Evolutionary conservation across 2,797 vertebrate species (phyloP).

Genomic region (Zalophus californianus): DNA sequence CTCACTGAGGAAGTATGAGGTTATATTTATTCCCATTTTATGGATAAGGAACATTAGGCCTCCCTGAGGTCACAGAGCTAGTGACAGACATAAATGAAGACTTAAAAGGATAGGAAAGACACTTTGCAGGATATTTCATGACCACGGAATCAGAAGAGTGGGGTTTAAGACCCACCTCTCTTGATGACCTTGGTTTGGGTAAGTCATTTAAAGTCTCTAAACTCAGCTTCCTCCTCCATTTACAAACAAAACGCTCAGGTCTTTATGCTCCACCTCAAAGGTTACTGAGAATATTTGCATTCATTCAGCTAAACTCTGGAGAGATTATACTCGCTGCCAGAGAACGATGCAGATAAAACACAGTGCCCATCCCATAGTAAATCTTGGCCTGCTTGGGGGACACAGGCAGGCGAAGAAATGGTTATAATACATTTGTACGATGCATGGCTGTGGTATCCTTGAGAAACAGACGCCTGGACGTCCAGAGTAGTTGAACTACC

Average conservation of each 20-base stretch:
- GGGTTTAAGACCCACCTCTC: background rate
- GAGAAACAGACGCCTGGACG: background rate
- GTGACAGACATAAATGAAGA: background rate
- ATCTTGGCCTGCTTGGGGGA: too few relatives aligned
- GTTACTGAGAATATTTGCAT: background rate
- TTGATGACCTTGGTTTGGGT: background rate
- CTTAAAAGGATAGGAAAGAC: background rate
- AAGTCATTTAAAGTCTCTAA: background rate
- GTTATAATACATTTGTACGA: background rate
- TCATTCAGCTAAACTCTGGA: background rate
- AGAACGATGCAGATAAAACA: background rate
- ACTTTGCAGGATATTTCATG: background rate
- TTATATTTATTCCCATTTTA: conserved; percentile 9
- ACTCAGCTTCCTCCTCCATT: background rate
- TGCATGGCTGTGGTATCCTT: fast-evolving
- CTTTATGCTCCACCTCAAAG: background rate
- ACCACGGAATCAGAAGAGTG: background rate
- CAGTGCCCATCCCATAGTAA: background rate
- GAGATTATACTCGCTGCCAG: background rate
- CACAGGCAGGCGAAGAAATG: background rate
- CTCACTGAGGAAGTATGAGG: background rate
- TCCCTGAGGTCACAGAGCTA: background rate
- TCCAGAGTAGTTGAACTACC: background rate
- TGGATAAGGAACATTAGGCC: background rate
- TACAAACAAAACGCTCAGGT: background rate